phyloP scores from a whole-genome alignment of 2,113 vertebrate species.

The Ceyx margarethae region DNA sequence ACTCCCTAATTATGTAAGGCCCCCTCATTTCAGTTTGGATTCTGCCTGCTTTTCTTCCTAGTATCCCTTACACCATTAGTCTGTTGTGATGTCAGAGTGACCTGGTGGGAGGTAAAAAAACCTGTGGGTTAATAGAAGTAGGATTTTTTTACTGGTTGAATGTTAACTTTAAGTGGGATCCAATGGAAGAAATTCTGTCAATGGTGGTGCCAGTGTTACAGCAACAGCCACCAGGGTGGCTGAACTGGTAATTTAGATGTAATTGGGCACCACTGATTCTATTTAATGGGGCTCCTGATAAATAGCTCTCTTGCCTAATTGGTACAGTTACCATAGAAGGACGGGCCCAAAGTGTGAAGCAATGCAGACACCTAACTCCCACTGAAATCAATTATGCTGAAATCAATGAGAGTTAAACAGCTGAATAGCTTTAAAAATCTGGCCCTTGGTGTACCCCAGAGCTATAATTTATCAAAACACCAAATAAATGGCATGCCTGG shows the following conservation, averaged over 20 bases:
- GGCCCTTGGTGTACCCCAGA: neutral
- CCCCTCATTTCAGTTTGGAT: conserved; percentile 31
- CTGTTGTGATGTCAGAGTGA: neutral
- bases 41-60: conserved; percentile 7
- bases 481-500: conserved; percentile 39
- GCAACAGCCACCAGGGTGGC: neutral
- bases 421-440: conserved; percentile 53
- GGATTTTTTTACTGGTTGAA: neutral
- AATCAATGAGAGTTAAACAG: conserved; percentile 61
- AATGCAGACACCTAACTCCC: conserved; percentile 49
- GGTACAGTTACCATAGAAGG: conserved; percentile 25
- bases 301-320: conserved; percentile 51
- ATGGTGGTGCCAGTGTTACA: neutral
- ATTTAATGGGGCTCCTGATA: conserved; percentile 45
- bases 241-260: conserved; percentile 34
- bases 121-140: neutral
- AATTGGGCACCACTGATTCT: conserved; percentile 47
- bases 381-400: conserved; percentile 59
- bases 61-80: conserved; percentile 8
- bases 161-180: fast-evolving
- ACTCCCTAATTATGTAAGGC: conserved; percentile 54
- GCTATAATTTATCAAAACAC: conserved; percentile 53
- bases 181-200: neutral
- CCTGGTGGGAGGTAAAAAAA: neutral
- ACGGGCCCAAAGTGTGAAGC: conserved; percentile 21